A percentile compares a stretch with the other conserved stretches of the same genome.
Conservation (phyloP, 2,888 invertebrate species). For the Sialis lutaria region DNA sequence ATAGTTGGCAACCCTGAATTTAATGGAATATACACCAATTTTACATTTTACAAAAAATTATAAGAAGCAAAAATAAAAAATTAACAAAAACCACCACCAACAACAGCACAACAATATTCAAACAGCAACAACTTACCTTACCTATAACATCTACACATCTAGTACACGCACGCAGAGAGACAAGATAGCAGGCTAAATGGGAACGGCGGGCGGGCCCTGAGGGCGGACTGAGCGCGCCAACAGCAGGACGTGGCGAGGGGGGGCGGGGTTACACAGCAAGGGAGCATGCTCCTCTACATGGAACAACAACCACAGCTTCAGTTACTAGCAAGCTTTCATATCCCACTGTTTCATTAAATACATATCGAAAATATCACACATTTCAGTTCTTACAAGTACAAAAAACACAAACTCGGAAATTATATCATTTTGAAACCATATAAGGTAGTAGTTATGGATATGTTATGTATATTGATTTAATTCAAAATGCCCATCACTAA, state of each 20-base stretch:
- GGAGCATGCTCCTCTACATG: slow-evolving; percentile 33
- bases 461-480: too few relatives aligned
- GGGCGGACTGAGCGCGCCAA: slow-evolving; percentile 8
- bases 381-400: too few relatives aligned
- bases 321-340: slow-evolving; percentile 9
- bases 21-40: neutral
- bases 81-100: neutral
- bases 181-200: neutral
- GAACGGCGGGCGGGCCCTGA: slow-evolving; percentile 2
- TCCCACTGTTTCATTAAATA: too few relatives aligned
- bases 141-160: neutral
- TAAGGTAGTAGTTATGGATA: too few relatives aligned
- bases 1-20: neutral
- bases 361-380: too few relatives aligned
- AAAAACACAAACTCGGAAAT: too few relatives aligned
- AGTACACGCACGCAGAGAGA: neutral
- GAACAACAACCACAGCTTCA: slow-evolving; percentile 11
- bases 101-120: neutral
- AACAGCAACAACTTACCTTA: neutral
- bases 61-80: neutral
- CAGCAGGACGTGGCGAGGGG: too few relatives aligned
- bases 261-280: slow-evolving; percentile 20
- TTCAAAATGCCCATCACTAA: too few relatives aligned
- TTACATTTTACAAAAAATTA: too few relatives aligned
- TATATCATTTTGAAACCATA: too few relatives aligned